A percentile compares a stretch with the other conserved stretches of the same genome.
Conservation (phyloP, 2,797 vertebrate genomes). For the Xiphophorus birchmanni region DNA sequence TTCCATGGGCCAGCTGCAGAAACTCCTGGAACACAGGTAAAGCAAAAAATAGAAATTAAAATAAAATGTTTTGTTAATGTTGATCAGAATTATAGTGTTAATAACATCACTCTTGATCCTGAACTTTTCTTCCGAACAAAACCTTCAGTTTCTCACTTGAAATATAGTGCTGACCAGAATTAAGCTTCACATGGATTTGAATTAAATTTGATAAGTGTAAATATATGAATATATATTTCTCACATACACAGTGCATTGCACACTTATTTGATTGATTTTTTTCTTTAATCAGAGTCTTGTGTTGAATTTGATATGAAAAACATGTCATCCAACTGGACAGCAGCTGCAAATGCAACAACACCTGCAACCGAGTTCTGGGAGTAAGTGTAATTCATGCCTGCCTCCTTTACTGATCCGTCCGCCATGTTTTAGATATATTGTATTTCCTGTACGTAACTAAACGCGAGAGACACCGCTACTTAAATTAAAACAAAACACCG, state of each 20-base stretch:
- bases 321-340: slow-evolving; percentile 79
- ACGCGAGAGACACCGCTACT: not conserved
- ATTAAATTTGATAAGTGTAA: not conserved
- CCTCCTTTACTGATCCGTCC: not conserved
- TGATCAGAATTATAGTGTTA: not conserved
- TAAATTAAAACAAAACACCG: not conserved
- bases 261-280: not conserved
- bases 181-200: not conserved
- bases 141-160: not conserved
- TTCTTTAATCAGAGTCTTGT: slow-evolving; percentile 72
- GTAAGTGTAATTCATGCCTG: slow-evolving; percentile 78
- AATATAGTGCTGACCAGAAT: not conserved
- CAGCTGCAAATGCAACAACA: slow-evolving; percentile 82
- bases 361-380: slow-evolving; percentile 94
- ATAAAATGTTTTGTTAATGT: not conserved
- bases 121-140: not conserved
- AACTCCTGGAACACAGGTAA: slow-evolving; percentile 78
- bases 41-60: not conserved
- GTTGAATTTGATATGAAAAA: slow-evolving; percentile 87
- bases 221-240: slow-evolving; percentile 2
- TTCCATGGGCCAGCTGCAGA: slow-evolving; percentile 76
- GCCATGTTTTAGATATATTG: not conserved
- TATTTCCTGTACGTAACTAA: not conserved
- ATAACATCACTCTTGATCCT: not conserved
- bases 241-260: not conserved